Evolutionary conservation across 2,797 vertebrate genomes (phyloP).

Genomic region (Muscicapa striata): DNA sequence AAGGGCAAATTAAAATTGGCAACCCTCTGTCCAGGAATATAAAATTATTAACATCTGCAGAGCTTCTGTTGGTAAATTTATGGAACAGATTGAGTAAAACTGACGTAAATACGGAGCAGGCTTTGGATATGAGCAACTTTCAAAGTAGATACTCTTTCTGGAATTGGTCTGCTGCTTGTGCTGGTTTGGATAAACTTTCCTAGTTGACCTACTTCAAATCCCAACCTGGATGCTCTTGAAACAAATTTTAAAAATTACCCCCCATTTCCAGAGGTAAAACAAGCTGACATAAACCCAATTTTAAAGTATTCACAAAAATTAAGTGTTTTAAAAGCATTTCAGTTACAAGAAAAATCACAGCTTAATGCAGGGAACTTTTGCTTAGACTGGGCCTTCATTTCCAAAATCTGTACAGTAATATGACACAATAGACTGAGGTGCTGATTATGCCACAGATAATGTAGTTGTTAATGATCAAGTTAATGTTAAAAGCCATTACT

Average conservation of each 20-base stretch:
- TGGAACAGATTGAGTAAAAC: background rate
- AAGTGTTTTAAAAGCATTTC: background rate
- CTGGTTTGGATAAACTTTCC: background rate
- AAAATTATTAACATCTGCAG: conserved; percentile 4
- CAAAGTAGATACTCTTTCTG: conserved; percentile 25
- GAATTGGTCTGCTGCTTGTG: background rate
- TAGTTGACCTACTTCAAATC: background rate
- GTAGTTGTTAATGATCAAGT: conserved; percentile 82
- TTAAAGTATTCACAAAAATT: background rate
- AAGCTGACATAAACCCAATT: background rate
- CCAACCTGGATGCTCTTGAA: background rate
- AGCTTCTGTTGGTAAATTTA: conserved; percentile 34
- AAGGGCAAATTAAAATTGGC: conserved; percentile 22
- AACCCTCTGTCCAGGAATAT: conserved; percentile 7
- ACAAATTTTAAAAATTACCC: background rate
- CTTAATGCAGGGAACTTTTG: background rate
- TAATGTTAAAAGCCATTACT: conserved; percentile 84
- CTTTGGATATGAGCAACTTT: conserved; percentile 25
- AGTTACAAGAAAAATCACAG: conserved; percentile 8
- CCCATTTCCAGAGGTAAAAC: background rate
- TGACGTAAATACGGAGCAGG: background rate
- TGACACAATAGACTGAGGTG: conserved; percentile 74
- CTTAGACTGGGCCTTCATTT: conserved; percentile 40
- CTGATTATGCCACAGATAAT: conserved; percentile 81
- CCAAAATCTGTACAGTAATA: conserved; percentile 71